A percentile compares a stretch with the other conserved stretches of the same genome.
Evolutionary conservation across 2,797 vertebrate genomes (phyloP).

Genomic region (Sarcoramphus papa): DNA sequence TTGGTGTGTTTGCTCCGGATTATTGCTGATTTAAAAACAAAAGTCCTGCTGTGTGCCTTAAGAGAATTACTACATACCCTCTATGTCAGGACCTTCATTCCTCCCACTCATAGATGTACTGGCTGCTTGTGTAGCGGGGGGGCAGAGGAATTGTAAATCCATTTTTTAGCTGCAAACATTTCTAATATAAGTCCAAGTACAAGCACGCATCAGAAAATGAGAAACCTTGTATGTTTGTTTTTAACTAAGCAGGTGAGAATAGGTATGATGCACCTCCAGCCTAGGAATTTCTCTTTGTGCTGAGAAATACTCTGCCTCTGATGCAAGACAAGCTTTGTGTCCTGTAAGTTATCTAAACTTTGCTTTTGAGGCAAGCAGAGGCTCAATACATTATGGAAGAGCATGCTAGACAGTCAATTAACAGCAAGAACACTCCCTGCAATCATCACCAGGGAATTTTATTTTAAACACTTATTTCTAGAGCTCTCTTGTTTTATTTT

Average conservation of each 20-base stretch:
- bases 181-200: neutral
- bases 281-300: neutral
- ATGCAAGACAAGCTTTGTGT: neutral
- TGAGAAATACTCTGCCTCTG: neutral
- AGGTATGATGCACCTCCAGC: neutral
- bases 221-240: neutral
- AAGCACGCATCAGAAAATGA: neutral
- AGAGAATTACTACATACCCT: neutral
- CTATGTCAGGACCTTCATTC: neutral
- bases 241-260: neutral
- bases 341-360: neutral
- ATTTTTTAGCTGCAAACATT: neutral
- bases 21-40: neutral
- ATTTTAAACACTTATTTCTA: neutral
- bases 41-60: neutral
- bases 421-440: neutral
- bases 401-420: neutral
- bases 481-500: neutral
- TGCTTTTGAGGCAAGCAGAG: neutral
- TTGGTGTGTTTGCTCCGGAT: neutral
- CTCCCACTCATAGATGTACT: neutral
- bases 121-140: neutral
- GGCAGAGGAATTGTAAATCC: rapidly evolving
- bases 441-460: neutral
- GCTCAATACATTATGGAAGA: rapidly evolving